These are phyloP conservation scores for Crocodylus rhombifer DNA, from an alignment of 2,797 vertebrate species.

Conservation along the genomic window DNA sequence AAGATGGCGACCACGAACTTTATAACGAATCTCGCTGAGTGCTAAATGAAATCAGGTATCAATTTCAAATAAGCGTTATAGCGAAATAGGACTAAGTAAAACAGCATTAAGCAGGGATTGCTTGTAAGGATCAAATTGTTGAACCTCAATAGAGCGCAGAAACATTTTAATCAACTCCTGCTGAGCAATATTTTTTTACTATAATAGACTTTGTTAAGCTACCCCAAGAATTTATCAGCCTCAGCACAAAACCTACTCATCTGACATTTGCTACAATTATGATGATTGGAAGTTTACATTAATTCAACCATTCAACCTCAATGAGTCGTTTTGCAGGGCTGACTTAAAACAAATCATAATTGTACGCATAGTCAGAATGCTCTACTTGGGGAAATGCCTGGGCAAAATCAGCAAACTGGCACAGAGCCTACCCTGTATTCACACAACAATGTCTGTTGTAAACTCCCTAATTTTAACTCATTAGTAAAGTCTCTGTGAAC, in stretches of 20 bases:
- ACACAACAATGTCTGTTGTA: slow-evolving; percentile 53
- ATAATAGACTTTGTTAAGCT: not conserved
- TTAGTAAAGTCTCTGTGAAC: slow-evolving; percentile 56
- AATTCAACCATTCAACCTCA: not conserved
- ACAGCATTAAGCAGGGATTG: too few species aligned
- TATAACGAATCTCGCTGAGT: too few species aligned
- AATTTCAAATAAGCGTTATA: too few species aligned
- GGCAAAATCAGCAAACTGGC: slow-evolving; percentile 28
- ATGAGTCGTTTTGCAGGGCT: slow-evolving; percentile 19
- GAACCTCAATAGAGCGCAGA: not conserved
- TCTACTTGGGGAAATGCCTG: slow-evolving; percentile 53
- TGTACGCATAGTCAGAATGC: not conserved
- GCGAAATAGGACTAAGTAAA: too few species aligned
- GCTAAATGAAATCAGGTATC: too few species aligned
- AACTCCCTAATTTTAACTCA: slow-evolving; percentile 65
- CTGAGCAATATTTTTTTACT: not conserved
- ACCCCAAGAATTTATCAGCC: not conserved
- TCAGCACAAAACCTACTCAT: slow-evolving; percentile 23
- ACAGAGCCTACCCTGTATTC: slow-evolving; percentile 26
- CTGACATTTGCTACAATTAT: not conserved
- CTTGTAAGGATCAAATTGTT: not conserved
- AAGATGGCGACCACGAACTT: too few species aligned
- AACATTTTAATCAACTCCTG: not conserved
- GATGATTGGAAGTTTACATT: not conserved
- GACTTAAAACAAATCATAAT: not conserved